These are phyloP conservation scores for Trididemnum clinides DNA, from an alignment of 23 tunicate genomes.

Conservation along the genomic window DNA sequence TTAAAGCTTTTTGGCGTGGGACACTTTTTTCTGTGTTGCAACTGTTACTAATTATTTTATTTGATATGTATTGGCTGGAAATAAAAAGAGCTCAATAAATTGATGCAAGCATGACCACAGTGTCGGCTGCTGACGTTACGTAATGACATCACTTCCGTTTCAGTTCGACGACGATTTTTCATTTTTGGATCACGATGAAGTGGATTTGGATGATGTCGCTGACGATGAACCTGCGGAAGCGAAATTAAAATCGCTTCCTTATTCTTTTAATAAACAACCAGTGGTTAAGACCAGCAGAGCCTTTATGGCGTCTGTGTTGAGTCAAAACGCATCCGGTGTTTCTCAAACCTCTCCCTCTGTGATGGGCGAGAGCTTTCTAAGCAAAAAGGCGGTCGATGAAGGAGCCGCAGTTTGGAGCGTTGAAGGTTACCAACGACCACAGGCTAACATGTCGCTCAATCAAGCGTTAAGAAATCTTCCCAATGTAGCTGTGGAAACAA, in stretches of 20 bases:
- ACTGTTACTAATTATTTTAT: no score
- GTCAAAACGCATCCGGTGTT: neutral
- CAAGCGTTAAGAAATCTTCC: constrained; percentile 25
- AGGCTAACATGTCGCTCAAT: neutral
- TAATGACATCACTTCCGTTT: no score
- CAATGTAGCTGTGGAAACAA: neutral
- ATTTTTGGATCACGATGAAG: neutral
- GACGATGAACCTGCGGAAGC: neutral
- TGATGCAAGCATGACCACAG: no score
- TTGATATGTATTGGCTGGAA: no score
- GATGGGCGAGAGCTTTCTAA: constrained; percentile 22
- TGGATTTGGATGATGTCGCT: neutral
- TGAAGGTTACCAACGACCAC: constrained; percentile 6
- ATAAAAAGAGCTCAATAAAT: no score
- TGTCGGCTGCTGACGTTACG: no score
- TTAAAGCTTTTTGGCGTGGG: no score
- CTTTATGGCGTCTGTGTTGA: constrained; percentile 11
- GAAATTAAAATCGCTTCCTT: neutral
- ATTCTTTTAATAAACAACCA: neutral
- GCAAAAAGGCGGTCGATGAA: constrained; percentile 18
- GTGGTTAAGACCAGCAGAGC: constrained; percentile 11
- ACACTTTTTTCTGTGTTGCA: no score
- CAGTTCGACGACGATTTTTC: constrained; percentile 33
- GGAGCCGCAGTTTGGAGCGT: neutral
- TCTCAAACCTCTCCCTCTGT: neutral